Percentiles rank a stretch among this genome's conserved stretches.
Conservation (phyloP, 2,113 vertebrate species). For the Cyanoliseus patagonus region DNA sequence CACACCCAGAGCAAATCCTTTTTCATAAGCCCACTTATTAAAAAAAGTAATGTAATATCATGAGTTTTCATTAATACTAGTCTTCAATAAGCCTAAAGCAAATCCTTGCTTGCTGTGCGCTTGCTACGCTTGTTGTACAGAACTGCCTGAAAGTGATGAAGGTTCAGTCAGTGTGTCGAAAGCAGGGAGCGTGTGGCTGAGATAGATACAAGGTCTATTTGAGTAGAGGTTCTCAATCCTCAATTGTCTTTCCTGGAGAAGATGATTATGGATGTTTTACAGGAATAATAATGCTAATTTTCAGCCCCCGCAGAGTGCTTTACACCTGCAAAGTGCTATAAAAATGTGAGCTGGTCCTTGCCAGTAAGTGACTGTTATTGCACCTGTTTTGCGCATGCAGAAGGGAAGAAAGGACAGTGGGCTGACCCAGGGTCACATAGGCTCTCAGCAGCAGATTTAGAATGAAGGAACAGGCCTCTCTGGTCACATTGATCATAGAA, state of each 20-base stretch:
- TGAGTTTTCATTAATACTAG: constrained; percentile 60
- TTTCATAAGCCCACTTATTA: constrained; percentile 54
- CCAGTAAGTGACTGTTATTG: not conserved
- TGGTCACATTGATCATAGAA: not conserved
- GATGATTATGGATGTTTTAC: not conserved
- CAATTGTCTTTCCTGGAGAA: not conserved
- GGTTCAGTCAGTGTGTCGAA: not conserved
- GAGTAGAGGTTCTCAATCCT: not conserved
- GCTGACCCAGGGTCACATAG: not conserved
- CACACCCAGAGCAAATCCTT: constrained; percentile 39
- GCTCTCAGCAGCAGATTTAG: not conserved
- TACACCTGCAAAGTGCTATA: not conserved
- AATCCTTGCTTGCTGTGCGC: constrained; percentile 32
- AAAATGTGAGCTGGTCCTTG: not conserved
- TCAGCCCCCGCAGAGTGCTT: not conserved
- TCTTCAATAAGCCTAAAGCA: constrained; percentile 58
- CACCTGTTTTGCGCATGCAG: not conserved
- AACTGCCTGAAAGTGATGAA: constrained; percentile 11
- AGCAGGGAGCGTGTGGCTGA: rapidly evolving
- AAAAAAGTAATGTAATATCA: constrained; percentile 54
- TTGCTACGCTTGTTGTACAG: not conserved
- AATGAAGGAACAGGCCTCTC: not conserved
- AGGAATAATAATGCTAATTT: not conserved
- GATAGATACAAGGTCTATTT: not conserved
- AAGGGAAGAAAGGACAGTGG: not conserved